Percentiles rank a stretch among this genome's conserved stretches.
Conservation (phyloP, 2,888 invertebrate genomes). For the Chrysotoxum bicinctum region DNA sequence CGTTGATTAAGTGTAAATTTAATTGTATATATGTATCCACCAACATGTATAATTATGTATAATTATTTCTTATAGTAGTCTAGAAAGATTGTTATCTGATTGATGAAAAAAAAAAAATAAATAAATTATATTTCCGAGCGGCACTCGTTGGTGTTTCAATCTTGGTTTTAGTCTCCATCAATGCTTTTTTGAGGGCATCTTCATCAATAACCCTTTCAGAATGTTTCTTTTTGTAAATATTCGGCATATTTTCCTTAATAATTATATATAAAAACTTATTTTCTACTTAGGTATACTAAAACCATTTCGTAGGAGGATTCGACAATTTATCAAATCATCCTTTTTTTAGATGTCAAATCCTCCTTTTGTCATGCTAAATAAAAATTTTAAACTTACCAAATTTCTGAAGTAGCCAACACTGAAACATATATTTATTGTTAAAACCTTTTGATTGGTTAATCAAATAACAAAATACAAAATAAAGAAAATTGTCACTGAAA, state of each 20-base stretch:
- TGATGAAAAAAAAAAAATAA: too few relatives aligned
- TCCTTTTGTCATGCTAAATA: conserved; percentile 1
- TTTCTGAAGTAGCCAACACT: conserved; percentile 3
- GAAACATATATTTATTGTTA: neutral
- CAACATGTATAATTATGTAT: too few relatives aligned
- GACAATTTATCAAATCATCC: neutral
- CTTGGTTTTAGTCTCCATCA: neutral
- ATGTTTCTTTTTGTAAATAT: conserved; percentile 1
- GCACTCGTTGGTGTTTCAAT: conserved; percentile 5
- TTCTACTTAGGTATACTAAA: neutral
- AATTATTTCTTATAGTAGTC: too few relatives aligned
- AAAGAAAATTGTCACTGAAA: neutral
- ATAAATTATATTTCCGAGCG: conserved; percentile 10
- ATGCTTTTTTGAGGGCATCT: neutral
- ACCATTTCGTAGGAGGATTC: neutral
- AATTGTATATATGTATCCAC: too few relatives aligned
- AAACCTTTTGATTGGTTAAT: neutral
- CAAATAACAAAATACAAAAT: neutral
- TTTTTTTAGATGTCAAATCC: neutral
- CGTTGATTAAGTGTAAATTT: too few relatives aligned
- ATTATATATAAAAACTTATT: neutral
- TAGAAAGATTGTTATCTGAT: too few relatives aligned
- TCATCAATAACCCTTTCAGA: neutral
- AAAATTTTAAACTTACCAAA: neutral
- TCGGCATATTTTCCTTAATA: neutral